Conservation (phyloP, 2,113 vertebrate genomes). For the Eleginops maclovinus region DNA sequence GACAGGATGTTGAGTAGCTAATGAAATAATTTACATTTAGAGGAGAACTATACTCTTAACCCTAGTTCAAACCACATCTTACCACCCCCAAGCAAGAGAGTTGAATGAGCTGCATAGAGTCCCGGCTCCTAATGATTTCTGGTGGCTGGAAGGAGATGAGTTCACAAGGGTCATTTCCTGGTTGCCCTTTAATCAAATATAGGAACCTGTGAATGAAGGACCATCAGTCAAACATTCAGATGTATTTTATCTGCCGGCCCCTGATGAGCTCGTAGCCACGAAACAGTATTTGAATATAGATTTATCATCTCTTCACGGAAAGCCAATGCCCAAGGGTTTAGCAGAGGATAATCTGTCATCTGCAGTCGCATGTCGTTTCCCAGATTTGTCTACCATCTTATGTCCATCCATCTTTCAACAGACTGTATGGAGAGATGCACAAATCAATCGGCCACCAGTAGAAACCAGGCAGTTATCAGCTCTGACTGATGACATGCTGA, state of each 20-base stretch:
- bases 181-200: slow-evolving; percentile 28
- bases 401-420: neutral
- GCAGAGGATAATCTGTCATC: neutral
- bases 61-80: slow-evolving; percentile 1
- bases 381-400: neutral
- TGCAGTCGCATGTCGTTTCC: neutral
- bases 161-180: slow-evolving; percentile 36
- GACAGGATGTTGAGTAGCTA: slow-evolving; percentile 27
- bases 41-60: slow-evolving; percentile 30
- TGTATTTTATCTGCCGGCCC: slow-evolving; percentile 27
- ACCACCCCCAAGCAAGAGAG: slow-evolving; percentile 15
- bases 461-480: no score
- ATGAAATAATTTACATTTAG: slow-evolving; percentile 35
- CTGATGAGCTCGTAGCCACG: neutral
- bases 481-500: no score
- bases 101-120: slow-evolving; percentile 25
- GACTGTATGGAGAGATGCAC: no score
- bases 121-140: slow-evolving; percentile 44
- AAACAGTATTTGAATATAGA: slow-evolving; percentile 32
- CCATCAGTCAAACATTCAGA: slow-evolving; percentile 37
- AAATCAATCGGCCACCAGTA: no score
- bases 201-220: slow-evolving; percentile 33
- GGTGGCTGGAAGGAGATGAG: slow-evolving; percentile 21
- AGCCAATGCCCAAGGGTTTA: neutral
- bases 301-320: slow-evolving; percentile 11